Evolutionary conservation across 2,888 invertebrate genomes (phyloP).

Genomic region (Macaria liturata): DNA sequence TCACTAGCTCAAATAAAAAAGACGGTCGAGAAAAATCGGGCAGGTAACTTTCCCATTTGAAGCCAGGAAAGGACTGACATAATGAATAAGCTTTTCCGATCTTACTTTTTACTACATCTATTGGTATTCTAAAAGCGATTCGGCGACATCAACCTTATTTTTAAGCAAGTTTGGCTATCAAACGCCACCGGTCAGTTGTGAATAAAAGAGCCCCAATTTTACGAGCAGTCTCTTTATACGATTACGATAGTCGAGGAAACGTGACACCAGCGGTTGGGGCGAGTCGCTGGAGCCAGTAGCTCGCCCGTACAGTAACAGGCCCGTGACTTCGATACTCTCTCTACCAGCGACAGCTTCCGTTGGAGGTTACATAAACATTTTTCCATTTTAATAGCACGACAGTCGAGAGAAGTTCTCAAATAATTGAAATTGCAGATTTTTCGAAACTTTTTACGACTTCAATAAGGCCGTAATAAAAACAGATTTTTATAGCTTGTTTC

Average conservation of each 20-base stretch:
- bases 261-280: conserved; percentile 19
- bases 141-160: conserved; percentile 2
- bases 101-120: background rate
- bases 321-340: conserved; percentile 26
- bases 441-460: conserved; percentile 1
- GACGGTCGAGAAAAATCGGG: too few relatives aligned
- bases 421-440: conserved; percentile 1
- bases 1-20: too few relatives aligned
- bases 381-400: conserved; percentile 2
- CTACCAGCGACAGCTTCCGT: conserved; percentile 4
- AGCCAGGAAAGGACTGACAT: too few relatives aligned
- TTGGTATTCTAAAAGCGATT: conserved; percentile 1
- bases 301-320: conserved; percentile 16
- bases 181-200: conserved; percentile 9
- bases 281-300: too few relatives aligned
- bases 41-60: too few relatives aligned
- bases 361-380: conserved; percentile 13
- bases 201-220: conserved; percentile 16
- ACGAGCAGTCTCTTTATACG: conserved; percentile 21
- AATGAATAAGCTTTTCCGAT: too few relatives aligned
- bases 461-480: conserved; percentile 1
- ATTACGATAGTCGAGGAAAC: conserved; percentile 25
- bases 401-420: background rate
- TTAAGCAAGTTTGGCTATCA: conserved; percentile 3
- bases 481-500: conserved; percentile 1